Evolutionary conservation across 2,113 vertebrate species (phyloP).

Genomic region (Paedocypris sp.): DNA sequence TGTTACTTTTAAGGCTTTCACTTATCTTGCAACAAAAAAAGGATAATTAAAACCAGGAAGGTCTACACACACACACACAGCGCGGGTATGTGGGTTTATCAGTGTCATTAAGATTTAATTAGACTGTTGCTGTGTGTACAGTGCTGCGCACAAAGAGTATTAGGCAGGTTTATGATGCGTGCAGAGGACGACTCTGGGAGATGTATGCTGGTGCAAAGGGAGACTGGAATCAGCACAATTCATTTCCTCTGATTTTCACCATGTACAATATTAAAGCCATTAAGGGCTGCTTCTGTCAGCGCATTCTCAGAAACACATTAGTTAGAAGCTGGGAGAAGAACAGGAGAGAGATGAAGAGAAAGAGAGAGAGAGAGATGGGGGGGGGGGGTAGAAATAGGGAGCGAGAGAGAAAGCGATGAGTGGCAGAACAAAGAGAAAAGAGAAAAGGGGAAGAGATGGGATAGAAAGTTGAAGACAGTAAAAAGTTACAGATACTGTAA

Average conservation of each 20-base stretch:
- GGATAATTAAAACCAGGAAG: constrained; percentile 31
- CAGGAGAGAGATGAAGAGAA: constrained; percentile 1
- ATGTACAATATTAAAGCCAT: constrained; percentile 51
- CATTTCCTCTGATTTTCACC: constrained; percentile 49
- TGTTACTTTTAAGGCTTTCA: no score
- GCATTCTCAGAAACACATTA: constrained; percentile 54
- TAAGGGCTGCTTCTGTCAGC: constrained; percentile 64
- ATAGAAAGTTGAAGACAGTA: no score
- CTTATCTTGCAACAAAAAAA: no score
- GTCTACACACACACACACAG: constrained; percentile 20
- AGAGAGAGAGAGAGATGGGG: not conserved
- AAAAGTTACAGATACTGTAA: no score
- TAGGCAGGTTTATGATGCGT: constrained; percentile 53
- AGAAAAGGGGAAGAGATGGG: no score
- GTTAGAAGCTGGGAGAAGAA: constrained; percentile 41
- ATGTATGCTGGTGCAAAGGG: constrained; percentile 26
- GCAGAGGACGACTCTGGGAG: constrained; percentile 36
- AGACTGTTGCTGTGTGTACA: constrained; percentile 28
- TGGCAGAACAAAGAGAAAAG: no score
- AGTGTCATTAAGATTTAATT: constrained; percentile 60
- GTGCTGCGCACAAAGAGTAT: constrained; percentile 44
- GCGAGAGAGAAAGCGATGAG: no score
- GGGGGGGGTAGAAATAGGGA: no score
- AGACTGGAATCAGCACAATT: constrained; percentile 67
- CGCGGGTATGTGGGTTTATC: constrained; percentile 30